Percentiles rank a stretch among this genome's conserved stretches.
Conservation (phyloP, 2,113 vertebrate species). For the Eulacestoma nigropectus region DNA sequence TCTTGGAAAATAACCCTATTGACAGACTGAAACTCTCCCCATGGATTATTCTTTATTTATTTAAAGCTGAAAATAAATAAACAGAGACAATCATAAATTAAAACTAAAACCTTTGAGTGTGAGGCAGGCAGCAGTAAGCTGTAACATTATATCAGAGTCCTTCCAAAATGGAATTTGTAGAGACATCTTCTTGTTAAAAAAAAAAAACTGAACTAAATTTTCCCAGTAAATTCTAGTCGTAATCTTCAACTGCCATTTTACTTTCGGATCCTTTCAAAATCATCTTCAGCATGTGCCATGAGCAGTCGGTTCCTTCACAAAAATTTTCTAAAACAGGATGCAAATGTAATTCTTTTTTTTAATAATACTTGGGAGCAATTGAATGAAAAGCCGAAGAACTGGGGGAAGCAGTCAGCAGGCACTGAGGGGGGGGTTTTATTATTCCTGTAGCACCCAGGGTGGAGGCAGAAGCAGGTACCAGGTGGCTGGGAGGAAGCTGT, state of each 20-base stretch:
- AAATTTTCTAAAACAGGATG: background rate
- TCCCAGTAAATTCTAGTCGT: background rate
- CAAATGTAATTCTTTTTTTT: background rate
- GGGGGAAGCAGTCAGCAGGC: background rate
- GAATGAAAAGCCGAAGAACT: background rate
- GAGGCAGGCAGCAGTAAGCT: background rate
- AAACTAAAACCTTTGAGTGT: background rate
- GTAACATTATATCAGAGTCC: background rate
- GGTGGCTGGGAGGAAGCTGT: rapidly evolving
- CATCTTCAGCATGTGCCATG: background rate
- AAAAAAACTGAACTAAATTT: background rate
- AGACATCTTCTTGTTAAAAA: background rate
- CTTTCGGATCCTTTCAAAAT: background rate
- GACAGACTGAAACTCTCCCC: background rate
- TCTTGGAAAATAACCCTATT: background rate
- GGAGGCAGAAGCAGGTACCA: background rate
- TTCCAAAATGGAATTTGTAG: background rate
- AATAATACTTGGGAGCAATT: background rate
- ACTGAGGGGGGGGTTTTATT: background rate
- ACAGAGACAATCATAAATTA: background rate
- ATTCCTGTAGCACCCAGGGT: background rate
- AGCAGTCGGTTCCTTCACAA: background rate
- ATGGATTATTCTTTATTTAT: background rate
- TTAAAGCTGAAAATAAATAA: background rate
- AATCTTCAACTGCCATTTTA: background rate